Conservation (phyloP, 2,888 invertebrate species). For the Orthosia cruda region DNA sequence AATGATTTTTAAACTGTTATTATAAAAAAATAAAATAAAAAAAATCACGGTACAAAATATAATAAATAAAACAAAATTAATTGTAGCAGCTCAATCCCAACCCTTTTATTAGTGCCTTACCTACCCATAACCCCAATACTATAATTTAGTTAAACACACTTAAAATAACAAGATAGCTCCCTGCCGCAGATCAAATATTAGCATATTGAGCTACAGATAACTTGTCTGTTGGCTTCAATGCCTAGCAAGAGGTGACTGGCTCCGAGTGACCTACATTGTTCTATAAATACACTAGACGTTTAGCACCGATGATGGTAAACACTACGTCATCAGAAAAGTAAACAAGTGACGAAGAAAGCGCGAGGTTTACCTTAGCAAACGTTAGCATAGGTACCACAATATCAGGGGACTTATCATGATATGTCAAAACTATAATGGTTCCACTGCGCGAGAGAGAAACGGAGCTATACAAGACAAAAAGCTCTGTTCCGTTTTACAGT, state of each 20-base stretch:
- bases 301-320: not conserved
- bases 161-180: not conserved
- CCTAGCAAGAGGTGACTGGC: constrained; percentile 1
- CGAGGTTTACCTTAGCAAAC: not conserved
- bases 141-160: not conserved
- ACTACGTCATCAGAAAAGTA: constrained; percentile 6
- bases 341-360: constrained; percentile 27
- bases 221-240: not conserved
- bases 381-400: not conserved
- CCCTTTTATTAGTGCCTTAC: no score
- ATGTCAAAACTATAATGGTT: no score
- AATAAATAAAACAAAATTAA: no score
- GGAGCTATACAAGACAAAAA: no score
- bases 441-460: no score
- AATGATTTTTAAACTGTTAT: no score
- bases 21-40: no score
- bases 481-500: no score
- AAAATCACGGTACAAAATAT: no score
- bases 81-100: no score
- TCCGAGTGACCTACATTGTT: constrained; percentile 24
- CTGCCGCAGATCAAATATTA: not conserved
- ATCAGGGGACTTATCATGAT: not conserved
- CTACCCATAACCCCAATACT: no score
- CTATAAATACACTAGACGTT: constrained; percentile 5
- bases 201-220: not conserved